Conservation (phyloP, 2,113 vertebrate genomes). For the Ranitomeya variabilis region DNA sequence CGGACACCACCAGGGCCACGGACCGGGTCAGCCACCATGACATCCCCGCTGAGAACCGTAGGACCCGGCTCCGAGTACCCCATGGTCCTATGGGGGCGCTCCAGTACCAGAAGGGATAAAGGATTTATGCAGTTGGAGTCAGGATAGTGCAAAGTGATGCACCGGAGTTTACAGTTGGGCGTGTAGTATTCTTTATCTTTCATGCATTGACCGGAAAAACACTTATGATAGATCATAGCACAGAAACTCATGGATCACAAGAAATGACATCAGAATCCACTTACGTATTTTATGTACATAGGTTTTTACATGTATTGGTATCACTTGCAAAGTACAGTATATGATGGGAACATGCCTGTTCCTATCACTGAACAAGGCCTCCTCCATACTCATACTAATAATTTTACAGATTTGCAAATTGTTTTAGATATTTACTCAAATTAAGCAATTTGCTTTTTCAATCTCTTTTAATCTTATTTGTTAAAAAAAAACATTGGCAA, state of each 20-base stretch:
- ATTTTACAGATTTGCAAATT: conserved; percentile 4
- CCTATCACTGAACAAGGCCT: background rate
- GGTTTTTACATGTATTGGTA: background rate
- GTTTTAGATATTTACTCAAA: background rate
- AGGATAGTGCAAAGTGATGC: background rate
- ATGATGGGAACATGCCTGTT: background rate
- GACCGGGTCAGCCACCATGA: too few relatives aligned
- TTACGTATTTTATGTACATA: background rate
- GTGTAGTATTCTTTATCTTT: background rate
- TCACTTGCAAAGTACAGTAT: background rate
- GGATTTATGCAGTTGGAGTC: background rate
- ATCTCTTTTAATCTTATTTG: background rate
- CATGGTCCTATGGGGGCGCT: too few relatives aligned
- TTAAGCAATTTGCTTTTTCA: conserved; percentile 5
- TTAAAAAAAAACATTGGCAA: conserved; percentile 2
- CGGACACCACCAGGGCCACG: too few relatives aligned
- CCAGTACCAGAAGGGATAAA: background rate
- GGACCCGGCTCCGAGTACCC: too few relatives aligned
- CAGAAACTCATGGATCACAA: background rate
- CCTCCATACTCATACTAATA: background rate
- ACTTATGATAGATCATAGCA: background rate
- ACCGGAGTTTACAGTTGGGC: background rate
- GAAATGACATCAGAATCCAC: background rate
- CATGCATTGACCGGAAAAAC: background rate
- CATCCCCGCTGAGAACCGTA: too few relatives aligned